Evolutionary conservation across 2,113 vertebrate species (phyloP), one percentile per base, ranked within the genome.

Genomic region (Gobius niger): DNA sequence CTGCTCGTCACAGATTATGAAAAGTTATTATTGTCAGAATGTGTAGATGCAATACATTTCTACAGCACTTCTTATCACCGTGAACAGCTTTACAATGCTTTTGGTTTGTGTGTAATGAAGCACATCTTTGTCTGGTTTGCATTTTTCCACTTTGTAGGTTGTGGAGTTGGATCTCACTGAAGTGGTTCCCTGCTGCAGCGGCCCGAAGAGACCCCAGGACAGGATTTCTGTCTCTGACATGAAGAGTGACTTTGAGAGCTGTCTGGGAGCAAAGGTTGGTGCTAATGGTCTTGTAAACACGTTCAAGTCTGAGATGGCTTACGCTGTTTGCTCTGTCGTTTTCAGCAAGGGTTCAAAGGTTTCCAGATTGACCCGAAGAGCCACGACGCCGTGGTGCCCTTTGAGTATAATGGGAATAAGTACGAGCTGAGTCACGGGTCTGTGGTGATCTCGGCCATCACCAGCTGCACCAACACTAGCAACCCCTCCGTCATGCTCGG

Each of bases 401-500:
- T 99, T 89, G 86, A 90, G 70, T 96, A 93, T 71, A 91, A 91
- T 11, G 93, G 89, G 0, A 51, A 41, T 0, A 91, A 96, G 47
- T 98, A 95, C 0, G 84, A 87, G 1, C 88, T 99, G 24, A 52
- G 88, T 67, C 97, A 99, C 4, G 98, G 98, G 44, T 96, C 96
- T 0, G 96, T 99, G 70, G 97, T 99, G 18, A 99, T 99, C 7
- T 96, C 98, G 10, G 97, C 98, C 52, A 98, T 99, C 81, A 99
- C 98, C 12, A 99, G 98, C 92, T 99, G 98, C 85, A 99, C 98
- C 57, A 99, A 99, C 90, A 99, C 98, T 73, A 99, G 98, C 87
- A 99, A 99, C 73, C 98, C 98, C 0, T 99, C 98, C 0, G 98
- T 99, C 78, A 99, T 99, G 98, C 75, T 99, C 0, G 98, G 96